phyloP scores from a whole-genome alignment of 2,113 vertebrate species.

The Brachyhypopomus gauderio region DNA sequence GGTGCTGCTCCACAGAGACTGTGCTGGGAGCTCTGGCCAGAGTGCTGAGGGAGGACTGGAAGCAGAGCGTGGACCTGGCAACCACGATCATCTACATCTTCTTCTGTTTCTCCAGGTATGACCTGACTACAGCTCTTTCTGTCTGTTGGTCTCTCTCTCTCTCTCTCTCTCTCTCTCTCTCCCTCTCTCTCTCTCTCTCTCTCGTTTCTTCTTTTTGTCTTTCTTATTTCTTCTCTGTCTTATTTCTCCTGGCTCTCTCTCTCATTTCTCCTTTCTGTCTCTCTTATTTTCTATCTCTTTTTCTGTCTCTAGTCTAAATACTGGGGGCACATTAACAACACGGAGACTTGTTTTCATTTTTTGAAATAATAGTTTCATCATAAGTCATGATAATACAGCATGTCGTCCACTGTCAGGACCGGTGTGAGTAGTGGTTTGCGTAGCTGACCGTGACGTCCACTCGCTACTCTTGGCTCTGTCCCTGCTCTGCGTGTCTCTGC shows the following conservation, averaged over 20 bases:
- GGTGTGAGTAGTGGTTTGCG: slow-evolving; percentile 49
- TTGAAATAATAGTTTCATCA: slow-evolving; percentile 24
- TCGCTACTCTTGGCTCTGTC: slow-evolving; percentile 59
- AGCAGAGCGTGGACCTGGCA: slow-evolving; percentile 89
- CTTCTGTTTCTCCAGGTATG: slow-evolving; percentile 94
- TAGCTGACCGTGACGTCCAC: slow-evolving; percentile 55
- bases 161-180: neutral
- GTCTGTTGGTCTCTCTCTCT: neutral
- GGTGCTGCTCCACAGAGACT: slow-evolving; percentile 74
- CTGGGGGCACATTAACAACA: slow-evolving; percentile 48
- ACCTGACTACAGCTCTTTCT: neutral
- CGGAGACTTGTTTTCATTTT: slow-evolving; percentile 56
- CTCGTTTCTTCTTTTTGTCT: neutral
- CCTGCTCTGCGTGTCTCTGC: slow-evolving; percentile 56
- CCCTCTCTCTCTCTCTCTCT: neutral
- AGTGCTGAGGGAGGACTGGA: slow-evolving; percentile 93
- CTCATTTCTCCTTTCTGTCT: neutral
- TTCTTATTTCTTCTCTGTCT: neutral
- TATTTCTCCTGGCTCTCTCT: neutral
- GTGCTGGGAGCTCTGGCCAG: slow-evolving; percentile 86
- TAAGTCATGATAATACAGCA: slow-evolving; percentile 57
- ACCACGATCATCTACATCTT: slow-evolving; percentile 93
- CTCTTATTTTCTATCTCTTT: neutral
- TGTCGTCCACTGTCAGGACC: slow-evolving; percentile 63
- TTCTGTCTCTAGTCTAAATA: neutral